Base-by-base conservation (phyloP, 92 coral and sea anemone genomes). In the Porites lobata region DNA sequence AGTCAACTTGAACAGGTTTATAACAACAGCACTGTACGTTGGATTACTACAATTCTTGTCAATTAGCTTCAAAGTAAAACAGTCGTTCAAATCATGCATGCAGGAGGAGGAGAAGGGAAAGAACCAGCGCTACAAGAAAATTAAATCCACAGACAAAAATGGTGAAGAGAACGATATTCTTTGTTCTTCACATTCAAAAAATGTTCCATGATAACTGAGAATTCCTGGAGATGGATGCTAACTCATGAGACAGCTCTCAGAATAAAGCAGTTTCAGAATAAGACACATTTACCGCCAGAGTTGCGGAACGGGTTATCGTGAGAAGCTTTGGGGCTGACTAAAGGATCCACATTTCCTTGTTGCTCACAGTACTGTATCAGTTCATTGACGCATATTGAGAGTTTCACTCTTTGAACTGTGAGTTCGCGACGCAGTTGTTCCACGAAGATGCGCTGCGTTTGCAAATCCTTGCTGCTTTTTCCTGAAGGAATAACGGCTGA, bases 341-440 rank as follows among this genome's bases (percentile, higher is more conserved):
- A 68, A 56, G 96, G 94, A 57, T 95, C 98, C 50, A 85, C 89
- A 58, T 85, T 68, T 38, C 88, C 94, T 57, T 95, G 93, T 26
- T 95, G 94, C 26, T 95, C 96, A 20, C 98, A 95, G 70, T 92
- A 93, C 71, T 95, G 94, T 26, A 93, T 65, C 56, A 95, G 88
- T 8, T 95, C 98, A 22, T 76, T 92, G 1, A 92, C 98, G 68
- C 98, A 92, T 79, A 90, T 96, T 7, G 98, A 95, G 0, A 95
- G 81, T 65, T 95, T 95, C 50, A 93, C 82, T 13, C 98, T 87
- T 58, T 95, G 93, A 1, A 93, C 76, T 29, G 85, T 90, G 29
- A 92, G 80, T 80, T 95, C 98, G 13, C 98, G 93, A 51, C 98
- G 91, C 65, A 95, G 65, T 77, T 95, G 98, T 22, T 95, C 98